These are phyloP conservation scores for Limnephilus marmoratus DNA, from an alignment of 2,888 invertebrate species.

Conservation along the genomic window DNA sequence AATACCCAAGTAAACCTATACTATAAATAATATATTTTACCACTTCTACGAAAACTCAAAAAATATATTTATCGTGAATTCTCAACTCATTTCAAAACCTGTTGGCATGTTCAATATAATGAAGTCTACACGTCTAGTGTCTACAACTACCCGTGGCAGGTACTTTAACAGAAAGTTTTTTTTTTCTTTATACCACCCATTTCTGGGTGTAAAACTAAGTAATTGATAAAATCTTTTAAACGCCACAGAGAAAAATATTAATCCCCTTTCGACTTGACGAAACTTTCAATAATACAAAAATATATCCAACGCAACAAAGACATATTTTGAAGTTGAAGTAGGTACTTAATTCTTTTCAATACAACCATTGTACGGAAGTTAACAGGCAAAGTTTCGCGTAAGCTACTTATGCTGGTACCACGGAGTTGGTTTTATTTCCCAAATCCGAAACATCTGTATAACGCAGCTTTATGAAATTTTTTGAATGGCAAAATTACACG, in stretches of 20 bases:
- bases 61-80: background rate
- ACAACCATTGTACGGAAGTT: constrained; percentile 14
- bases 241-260: background rate
- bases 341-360: constrained; percentile 9
- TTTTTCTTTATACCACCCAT: background rate
- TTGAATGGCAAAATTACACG: constrained; percentile 2
- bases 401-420: constrained; percentile 5
- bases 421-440: constrained; percentile 10
- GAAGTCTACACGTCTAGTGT: background rate
- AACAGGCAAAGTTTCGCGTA: constrained; percentile 10
- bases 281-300: background rate
- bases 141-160: background rate
- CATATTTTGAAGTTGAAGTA: background rate
- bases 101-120: background rate
- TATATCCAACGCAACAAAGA: background rate
- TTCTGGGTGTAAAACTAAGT: background rate
- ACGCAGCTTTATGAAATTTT: constrained; percentile 6
- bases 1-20: background rate
- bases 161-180: background rate
- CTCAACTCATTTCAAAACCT: background rate
- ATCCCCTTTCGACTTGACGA: background rate
- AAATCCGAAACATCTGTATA: constrained; percentile 30
- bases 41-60: background rate
- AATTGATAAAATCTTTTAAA: background rate
- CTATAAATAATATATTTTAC: too few relatives aligned